A percentile compares a stretch with the other conserved stretches of the same genome.
These are phyloP conservation scores for Drosophila tropicalis DNA, from an alignment of 1,140 invertebrate species.

Conservation along the genomic window DNA sequence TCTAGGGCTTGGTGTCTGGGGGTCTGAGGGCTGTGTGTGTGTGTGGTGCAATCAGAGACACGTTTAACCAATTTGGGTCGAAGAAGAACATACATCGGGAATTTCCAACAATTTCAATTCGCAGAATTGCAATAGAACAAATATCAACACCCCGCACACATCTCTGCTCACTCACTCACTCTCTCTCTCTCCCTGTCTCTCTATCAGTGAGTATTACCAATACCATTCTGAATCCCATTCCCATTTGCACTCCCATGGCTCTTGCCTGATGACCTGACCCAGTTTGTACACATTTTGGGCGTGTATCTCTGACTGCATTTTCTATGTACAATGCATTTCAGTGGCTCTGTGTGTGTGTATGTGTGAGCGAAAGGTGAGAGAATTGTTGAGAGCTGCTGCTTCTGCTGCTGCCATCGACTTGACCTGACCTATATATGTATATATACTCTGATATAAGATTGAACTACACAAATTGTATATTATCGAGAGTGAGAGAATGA, in stretches of 20 bases:
- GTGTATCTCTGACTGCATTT: conserved; percentile 69
- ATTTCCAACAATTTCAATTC: conserved; percentile 67
- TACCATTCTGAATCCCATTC: too few species aligned
- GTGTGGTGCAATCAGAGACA: conserved; percentile 56
- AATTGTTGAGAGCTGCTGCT: conserved; percentile 28
- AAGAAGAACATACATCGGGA: conserved; percentile 45
- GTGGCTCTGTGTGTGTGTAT: conserved; percentile 47
- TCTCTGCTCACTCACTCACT: not conserved
- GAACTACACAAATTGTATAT: conserved; percentile 7
- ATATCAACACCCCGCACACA: not conserved
- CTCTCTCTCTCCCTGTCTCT: not conserved
- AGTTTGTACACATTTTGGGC: conserved; percentile 72
- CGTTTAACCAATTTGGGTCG: conserved; percentile 59
- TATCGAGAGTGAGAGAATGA: not conserved
- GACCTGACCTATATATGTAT: conserved; percentile 64
- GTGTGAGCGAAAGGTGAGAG: conserved; percentile 23
- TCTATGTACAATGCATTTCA: conserved; percentile 39
- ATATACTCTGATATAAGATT: conserved; percentile 18
- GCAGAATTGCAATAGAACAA: conserved; percentile 36
- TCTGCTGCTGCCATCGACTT: conserved; percentile 34
- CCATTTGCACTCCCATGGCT: not conserved
- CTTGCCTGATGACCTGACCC: conserved; percentile 63
- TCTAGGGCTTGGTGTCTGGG: conserved; percentile 50
- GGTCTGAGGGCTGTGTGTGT: conserved; percentile 26
- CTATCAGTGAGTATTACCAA: not conserved